Percentiles rank a stretch among this genome's conserved stretches.
Evolutionary conservation across 30 jellyfish, hydroid and myxozoan species (phyloP).

Genomic region (Cassiopea andromeda): DNA sequence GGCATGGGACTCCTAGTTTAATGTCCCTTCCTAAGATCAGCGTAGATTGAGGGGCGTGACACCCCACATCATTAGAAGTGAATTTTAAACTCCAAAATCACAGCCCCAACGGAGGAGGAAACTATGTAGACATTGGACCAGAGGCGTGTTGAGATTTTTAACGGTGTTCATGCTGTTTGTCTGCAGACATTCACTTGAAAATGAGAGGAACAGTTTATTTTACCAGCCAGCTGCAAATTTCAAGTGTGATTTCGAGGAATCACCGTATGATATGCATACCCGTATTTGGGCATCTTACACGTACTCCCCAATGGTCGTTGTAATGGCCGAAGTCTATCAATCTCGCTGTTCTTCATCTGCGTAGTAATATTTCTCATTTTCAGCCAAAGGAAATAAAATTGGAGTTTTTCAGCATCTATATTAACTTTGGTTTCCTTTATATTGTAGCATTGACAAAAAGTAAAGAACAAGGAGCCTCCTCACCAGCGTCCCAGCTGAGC

Average conservation of each 20-base stretch:
- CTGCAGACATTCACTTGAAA: background rate
- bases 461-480: conserved; percentile 21
- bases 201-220: background rate
- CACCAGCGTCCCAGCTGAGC: conserved; percentile 43
- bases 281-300: background rate
- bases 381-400: no score
- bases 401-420: background rate
- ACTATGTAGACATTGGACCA: background rate
- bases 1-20: no score
- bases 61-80: background rate
- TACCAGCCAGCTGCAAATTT: background rate
- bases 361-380: no score
- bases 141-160: background rate
- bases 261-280: background rate
- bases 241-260: background rate
- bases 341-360: no score
- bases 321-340: no score
- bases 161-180: background rate
- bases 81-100: no score
- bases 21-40: no score
- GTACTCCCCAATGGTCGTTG: background rate
- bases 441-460: conserved; percentile 45
- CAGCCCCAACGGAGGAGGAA: background rate
- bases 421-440: background rate
- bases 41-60: background rate